These are phyloP conservation scores for Gracilinanus agilis DNA, from an alignment of 2,113 vertebrate genomes.

Conservation along the genomic window DNA sequence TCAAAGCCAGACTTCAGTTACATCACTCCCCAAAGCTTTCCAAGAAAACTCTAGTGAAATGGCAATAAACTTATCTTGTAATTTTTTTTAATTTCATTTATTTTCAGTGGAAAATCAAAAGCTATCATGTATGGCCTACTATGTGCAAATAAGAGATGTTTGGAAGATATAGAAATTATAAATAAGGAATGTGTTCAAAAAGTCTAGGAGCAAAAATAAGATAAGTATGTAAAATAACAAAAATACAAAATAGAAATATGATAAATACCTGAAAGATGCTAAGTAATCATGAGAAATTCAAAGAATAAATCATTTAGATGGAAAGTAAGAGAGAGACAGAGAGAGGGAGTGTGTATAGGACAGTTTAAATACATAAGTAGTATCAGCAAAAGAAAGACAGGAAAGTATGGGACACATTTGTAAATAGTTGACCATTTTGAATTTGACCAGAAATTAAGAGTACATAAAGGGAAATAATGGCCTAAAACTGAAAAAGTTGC, in stretches of 20 bases:
- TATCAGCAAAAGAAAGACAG: neutral
- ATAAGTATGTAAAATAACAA: neutral
- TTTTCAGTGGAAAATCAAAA: constrained; percentile 3
- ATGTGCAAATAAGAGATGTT: neutral
- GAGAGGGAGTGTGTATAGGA: neutral
- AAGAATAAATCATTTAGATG: neutral
- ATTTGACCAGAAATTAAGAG: neutral
- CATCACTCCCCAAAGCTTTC: constrained; percentile 18
- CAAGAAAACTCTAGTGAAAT: constrained; percentile 9
- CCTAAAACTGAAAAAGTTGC: neutral
- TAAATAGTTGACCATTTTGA: neutral
- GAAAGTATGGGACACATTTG: neutral
- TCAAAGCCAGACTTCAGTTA: constrained; percentile 10
- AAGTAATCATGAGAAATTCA: neutral
- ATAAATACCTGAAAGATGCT: neutral
- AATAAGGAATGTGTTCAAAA: neutral
- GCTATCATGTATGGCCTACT: neutral
- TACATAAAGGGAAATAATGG: neutral
- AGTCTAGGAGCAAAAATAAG: neutral
- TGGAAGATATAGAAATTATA: neutral
- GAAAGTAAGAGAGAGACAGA: neutral
- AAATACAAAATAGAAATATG: neutral
- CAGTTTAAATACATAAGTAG: too few relatives aligned
- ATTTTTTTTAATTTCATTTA: constrained; percentile 14
- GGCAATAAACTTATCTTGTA: constrained; percentile 7